Base-by-base conservation (phyloP, 1,140 invertebrate species). In the Aphidius ervi region DNA sequence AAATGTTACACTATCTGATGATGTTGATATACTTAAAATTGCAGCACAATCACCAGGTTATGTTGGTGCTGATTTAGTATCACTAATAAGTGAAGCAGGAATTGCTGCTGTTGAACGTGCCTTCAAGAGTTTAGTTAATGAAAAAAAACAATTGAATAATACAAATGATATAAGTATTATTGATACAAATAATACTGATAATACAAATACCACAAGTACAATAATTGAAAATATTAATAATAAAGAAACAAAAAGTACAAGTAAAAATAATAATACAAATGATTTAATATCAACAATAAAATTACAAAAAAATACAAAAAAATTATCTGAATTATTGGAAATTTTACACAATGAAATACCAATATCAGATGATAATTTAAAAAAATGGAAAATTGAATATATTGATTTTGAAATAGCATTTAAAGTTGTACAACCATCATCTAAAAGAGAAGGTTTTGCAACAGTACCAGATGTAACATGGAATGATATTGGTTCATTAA, bases 381-480 rank as follows among this genome's bases (percentile, higher is more conserved):
- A 76, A 16, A 78, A 82, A 39, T 77, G 94, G 23, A 84, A 72
- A 62, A 86, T 96, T 6, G 85, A 85, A 46, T 82, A 88, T 61
- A 79, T 83, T 7, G 93, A 96, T 72, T 94, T 96, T 71, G 67
- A 85, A 56, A 82, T 81, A 65, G 95, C 95, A 23, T 72, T 97
- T 7, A 88, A 89, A 70, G 81, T 86, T 66, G 88, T 96, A 16
- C 90, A 92, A 74, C 95, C 95, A n/a, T 95, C 94, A 50, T 89
- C 94, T 0, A 97, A 97, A 67, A 83, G 96, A 64, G 97, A 99
- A 85, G 97, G 97, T 52, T 98, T 99, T 81, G 92, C 93, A 5
- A 97, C 95, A 6, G 93, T 99, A 20, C 97, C 97, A 9, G 93
- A 98, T 83, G 91, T 94, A 0, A 96, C 93, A 0, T 99, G 97